A percentile compares a stretch with the other conserved stretches of the same genome.
Conservation (phyloP, 2,888 invertebrate genomes). For the Cryptophagus acutangulus region DNA sequence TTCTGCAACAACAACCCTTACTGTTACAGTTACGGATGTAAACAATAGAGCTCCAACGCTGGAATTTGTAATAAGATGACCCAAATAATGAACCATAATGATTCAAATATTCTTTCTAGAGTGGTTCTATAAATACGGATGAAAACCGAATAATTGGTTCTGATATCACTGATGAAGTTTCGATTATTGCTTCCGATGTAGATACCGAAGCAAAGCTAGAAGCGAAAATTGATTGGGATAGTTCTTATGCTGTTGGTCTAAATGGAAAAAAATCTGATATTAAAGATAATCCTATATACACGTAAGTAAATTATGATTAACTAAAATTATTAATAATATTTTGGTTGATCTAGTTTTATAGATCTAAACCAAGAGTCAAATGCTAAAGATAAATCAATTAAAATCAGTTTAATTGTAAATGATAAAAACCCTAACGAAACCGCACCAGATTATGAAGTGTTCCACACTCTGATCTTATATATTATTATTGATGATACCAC, state of each 20-base stretch:
- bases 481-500: conserved; percentile 30
- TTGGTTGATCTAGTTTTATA: too few relatives aligned
- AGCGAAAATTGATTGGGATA: conserved; percentile 58
- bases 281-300: conserved; percentile 9
- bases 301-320: too few relatives aligned
- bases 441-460: conserved; percentile 35
- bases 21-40: conserved; percentile 61
- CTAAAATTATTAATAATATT: too few relatives aligned
- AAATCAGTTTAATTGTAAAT: conserved; percentile 21
- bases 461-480: conserved; percentile 30
- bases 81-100: background rate
- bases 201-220: conserved; percentile 55
- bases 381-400: too few relatives aligned
- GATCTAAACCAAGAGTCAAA: too few relatives aligned
- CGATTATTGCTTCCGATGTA: conserved; percentile 54
- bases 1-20: conserved; percentile 52
- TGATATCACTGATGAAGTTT: conserved; percentile 43
- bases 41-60: conserved; percentile 70
- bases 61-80: conserved; percentile 55
- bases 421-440: conserved; percentile 20
- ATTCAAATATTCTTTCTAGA: conserved; percentile 18
- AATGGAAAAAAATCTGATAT: conserved; percentile 48
- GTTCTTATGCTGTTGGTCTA: conserved; percentile 39
- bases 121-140: conserved; percentile 44
- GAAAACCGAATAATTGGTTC: conserved; percentile 53